Conservation (phyloP, 2,797 vertebrate species). For the Lagocephalus sceleratus region DNA sequence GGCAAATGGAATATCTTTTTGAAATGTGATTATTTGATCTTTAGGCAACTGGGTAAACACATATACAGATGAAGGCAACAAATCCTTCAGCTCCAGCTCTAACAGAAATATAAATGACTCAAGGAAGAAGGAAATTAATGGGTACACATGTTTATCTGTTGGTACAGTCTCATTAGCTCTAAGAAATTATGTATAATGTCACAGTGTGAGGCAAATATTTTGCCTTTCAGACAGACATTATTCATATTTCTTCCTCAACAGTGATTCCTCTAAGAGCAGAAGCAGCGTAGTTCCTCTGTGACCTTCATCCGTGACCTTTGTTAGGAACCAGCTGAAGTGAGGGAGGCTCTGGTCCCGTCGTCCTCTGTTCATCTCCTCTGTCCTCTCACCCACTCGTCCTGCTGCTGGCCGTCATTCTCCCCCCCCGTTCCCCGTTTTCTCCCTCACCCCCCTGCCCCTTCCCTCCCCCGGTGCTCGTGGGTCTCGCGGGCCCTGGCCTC, state of each 20-base stretch:
- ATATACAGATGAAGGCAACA: slow-evolving; percentile 9
- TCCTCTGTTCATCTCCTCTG: slow-evolving; percentile 7
- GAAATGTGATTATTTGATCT: slow-evolving; percentile 20
- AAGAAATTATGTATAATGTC: background rate
- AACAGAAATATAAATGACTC: slow-evolving; percentile 1
- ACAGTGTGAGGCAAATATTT: background rate
- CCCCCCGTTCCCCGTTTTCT: slow-evolving; percentile 30
- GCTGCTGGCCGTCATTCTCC: slow-evolving; percentile 31
- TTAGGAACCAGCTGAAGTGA: too few relatives aligned
- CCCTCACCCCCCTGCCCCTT: slow-evolving; percentile 49
- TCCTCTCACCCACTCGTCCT: slow-evolving; percentile 36
- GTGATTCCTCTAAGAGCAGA: too few relatives aligned
- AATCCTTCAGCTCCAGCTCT: slow-evolving; percentile 2
- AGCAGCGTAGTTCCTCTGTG: too few relatives aligned
- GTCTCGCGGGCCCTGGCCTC: slow-evolving; percentile 64
- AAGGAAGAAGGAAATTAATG: slow-evolving; percentile 3
- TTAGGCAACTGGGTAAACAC: slow-evolving; percentile 14
- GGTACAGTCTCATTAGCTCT: slow-evolving; percentile 1
- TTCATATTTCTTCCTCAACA: background rate
- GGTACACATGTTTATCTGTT: slow-evolving; percentile 7
- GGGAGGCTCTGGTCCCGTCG: background rate
- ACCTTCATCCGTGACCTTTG: too few relatives aligned
- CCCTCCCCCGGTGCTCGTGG: slow-evolving; percentile 44
- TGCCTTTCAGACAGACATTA: background rate
- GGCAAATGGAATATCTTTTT: slow-evolving; percentile 21